phyloP scores from a whole-genome alignment of 2,888 invertebrate genomes.

The Orthonevra nobilis region DNA sequence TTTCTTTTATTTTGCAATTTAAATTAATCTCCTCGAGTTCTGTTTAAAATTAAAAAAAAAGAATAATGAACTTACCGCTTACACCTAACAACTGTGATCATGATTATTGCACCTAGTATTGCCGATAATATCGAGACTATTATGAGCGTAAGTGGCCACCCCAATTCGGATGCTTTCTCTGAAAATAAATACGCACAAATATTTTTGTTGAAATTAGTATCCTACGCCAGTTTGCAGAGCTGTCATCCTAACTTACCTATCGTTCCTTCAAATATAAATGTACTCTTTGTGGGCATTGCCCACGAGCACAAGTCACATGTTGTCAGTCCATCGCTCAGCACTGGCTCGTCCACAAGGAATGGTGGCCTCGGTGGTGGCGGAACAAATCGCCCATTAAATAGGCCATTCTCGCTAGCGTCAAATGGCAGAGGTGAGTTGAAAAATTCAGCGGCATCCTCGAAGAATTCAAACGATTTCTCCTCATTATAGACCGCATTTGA shows the following conservation, averaged over 20 bases:
- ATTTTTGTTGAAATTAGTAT: slow-evolving; percentile 11
- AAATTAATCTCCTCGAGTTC: too few species aligned
- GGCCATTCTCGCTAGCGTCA: slow-evolving; percentile 80
- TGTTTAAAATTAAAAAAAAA: background rate
- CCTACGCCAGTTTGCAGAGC: too few species aligned
- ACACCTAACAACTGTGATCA: slow-evolving; percentile 86
- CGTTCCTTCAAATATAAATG: slow-evolving; percentile 82
- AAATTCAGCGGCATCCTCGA: slow-evolving; percentile 79
- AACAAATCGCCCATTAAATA: slow-evolving; percentile 82
- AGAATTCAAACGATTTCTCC: slow-evolving; percentile 79
- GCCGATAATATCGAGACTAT: slow-evolving; percentile 87
- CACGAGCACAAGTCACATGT: slow-evolving; percentile 88
- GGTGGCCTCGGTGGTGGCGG: slow-evolving; percentile 86
- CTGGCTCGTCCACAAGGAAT: slow-evolving; percentile 83
- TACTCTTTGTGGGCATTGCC: slow-evolving; percentile 84
- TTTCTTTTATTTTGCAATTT: too few species aligned
- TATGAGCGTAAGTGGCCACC: slow-evolving; percentile 86
- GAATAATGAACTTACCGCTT: slow-evolving; percentile 81
- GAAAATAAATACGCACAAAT: slow-evolving; percentile 54
- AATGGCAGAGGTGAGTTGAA: slow-evolving; percentile 80
- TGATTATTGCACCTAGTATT: slow-evolving; percentile 86
- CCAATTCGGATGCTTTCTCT: slow-evolving; percentile 83
- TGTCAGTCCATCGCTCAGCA: slow-evolving; percentile 85
- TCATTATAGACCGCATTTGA: slow-evolving; percentile 77
- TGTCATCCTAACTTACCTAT: slow-evolving; percentile 81